Base-by-base conservation (phyloP, 1,140 invertebrate species). In the Papilio dardanus region DNA sequence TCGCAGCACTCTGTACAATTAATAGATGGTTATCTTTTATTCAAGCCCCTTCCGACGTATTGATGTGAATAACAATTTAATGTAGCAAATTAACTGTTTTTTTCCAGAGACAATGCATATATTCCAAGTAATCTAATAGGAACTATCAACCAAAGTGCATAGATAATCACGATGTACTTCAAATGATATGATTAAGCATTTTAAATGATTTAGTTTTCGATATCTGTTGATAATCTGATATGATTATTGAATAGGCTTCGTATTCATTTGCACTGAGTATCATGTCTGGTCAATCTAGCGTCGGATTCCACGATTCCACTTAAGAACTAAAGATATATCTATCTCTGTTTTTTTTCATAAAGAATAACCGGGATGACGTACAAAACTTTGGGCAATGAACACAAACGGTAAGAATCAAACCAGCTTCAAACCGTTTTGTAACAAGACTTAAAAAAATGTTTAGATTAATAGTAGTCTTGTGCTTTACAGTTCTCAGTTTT, bases 11-110 rank as follows among this genome's bases (percentile, higher is more conserved):
- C 67, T 21, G 68, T 76, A 76, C 77, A 79, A 81, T 81, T 76
- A 76, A 46, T 30, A 71, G 80, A 81, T 77, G 74, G 75, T 58
- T 81, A 81, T 81, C 77, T 77, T 37, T 19, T 54, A 76, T 81
- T 67, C 75, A 69, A 58, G 74, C 28, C 76, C 31, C 74, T 76
- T 40, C 21, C 35, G 67, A 24, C 33, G 33, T 69, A 37, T 24
- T 69, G 24, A 40, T 40, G 31, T 69, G 42, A 42, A 35, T 21
- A 37, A 37, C 67, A 35, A 21, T 68, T 37, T 1, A 19, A 37
- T 68, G 31, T 37, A 19, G 65, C 65, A 66, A 66, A 66, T 66
- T 66, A 66, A 66, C 16, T 8, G 65, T 4, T 68, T 68, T 68
- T 68, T 68, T 31, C 24, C 28, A 30, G 14, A 31, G 4, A 30